These are phyloP conservation scores for Papilio demoleus DNA, from an alignment of 2,888 invertebrate genomes.

Conservation along the genomic window DNA sequence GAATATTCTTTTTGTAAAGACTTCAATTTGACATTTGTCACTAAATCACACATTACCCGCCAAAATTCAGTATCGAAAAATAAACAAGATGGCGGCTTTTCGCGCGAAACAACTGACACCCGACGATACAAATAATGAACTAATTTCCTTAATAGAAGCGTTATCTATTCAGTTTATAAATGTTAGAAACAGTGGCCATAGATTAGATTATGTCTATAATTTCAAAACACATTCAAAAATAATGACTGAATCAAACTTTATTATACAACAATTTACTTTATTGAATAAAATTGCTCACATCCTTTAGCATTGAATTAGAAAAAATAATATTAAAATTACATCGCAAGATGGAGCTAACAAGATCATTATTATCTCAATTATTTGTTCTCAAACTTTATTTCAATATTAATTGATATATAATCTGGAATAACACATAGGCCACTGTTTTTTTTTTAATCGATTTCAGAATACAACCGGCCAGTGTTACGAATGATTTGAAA, in stretches of 20 bases:
- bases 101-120: conserved; percentile 28
- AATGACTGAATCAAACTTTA: conserved; percentile 11
- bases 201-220: conserved; percentile 34
- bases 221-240: background rate
- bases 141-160: conserved; percentile 25
- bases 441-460: conserved; percentile 8
- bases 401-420: too few relatives aligned
- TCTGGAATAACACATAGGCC: too few relatives aligned
- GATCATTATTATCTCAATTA: background rate
- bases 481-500: background rate
- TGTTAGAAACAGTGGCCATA: conserved; percentile 19
- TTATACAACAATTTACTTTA: conserved; percentile 21
- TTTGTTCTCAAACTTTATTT: background rate
- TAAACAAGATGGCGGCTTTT: conserved; percentile 1
- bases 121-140: background rate
- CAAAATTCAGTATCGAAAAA: conserved; percentile 14
- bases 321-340: background rate
- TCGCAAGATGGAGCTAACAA: background rate
- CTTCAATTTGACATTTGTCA: background rate
- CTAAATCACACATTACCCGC: conserved; percentile 21
- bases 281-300: conserved; percentile 28
- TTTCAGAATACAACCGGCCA: conserved; percentile 5
- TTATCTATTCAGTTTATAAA: conserved; percentile 32
- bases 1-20: background rate
- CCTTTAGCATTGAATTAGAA: conserved; percentile 18